A percentile compares a stretch with the other conserved stretches of the same genome.
These are phyloP conservation scores for Clarias fuscus DNA, from an alignment of 2,797 vertebrate genomes.

Conservation along the genomic window DNA sequence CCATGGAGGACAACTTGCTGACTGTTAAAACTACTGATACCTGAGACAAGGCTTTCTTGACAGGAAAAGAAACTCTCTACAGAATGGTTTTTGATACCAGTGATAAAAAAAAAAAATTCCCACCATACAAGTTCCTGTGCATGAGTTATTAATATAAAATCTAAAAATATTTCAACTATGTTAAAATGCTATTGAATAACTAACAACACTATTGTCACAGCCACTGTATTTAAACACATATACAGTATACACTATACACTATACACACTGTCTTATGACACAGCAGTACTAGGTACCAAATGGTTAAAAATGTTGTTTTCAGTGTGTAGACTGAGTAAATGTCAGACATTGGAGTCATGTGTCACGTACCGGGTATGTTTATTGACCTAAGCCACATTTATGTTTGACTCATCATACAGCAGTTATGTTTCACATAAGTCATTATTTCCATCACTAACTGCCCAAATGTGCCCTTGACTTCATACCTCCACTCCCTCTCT, in stretches of 20 bases:
- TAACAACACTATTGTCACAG: not conserved
- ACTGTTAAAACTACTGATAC: not conserved
- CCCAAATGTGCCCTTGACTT: slow-evolving; percentile 2
- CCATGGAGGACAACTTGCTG: not conserved
- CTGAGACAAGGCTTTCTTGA: not conserved
- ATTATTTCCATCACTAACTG: not conserved
- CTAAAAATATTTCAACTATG: not conserved
- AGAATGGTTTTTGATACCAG: not conserved
- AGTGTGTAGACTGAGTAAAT: not conserved
- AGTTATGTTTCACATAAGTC: not conserved
- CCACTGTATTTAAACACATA: not conserved
- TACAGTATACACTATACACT: not conserved
- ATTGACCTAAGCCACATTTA: too few species aligned
- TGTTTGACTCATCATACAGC: too few species aligned
- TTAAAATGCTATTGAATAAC: not conserved
- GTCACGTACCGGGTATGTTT: not conserved
- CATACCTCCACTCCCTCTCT: not conserved
- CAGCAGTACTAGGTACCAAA: not conserved
- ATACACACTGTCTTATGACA: not conserved
- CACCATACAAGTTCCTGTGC: not conserved
- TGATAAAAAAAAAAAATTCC: too few species aligned
- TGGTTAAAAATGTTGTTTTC: not conserved
- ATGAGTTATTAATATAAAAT: not conserved
- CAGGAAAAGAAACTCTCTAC: not conserved
- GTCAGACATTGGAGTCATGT: not conserved